Base-by-base conservation (phyloP, 1,140 invertebrate genomes). In the Hetaerina americana region DNA sequence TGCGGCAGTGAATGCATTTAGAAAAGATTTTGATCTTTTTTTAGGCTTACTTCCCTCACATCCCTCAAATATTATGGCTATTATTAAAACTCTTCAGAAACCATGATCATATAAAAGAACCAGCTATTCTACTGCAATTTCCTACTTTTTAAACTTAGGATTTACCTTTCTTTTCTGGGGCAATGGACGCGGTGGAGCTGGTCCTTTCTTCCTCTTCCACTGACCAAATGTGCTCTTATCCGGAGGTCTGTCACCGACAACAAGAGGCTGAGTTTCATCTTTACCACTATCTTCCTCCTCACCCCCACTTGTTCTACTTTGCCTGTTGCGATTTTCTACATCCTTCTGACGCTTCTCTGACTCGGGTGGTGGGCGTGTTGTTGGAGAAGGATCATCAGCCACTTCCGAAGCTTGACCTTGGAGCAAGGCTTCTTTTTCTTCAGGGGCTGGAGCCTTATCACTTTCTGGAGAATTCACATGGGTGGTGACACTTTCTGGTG, bases 131-230 rank as follows among this genome's bases (percentile, higher is more conserved):
- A n/a, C n/a, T n/a, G 10, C n/a, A n/a, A 10, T 49, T 49, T 49
- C n/a, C n/a, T 49, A 10, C n/a, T 10, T 49, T 10, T 49, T n/a
- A n/a, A n/a, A n/a, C n/a, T n/a, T n/a, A 10, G 24, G 12, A 68
- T n/a, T 68, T 18, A 28, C 28, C 26, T 70, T 26, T 22, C 49
- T 57, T 5, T 66, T 66, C 22, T 66, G 71, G 0, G 88, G 88
- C 28, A 90, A 84, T 0, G 91, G 91, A n/a, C 91, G 79, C 0
- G 89, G 85, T 0, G 92, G 92, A 0, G 92, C 92, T 5, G 90
- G 91, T 0, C 90, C 90, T 77, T 94, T 94, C 72, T 89, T 86
- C 8, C 88, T 82, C 74, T 90, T 90, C 84, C 87, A 91, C 75
- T 89, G 87, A 5, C 88, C 88, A 72, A 85, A 84, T 1, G 82